Percentiles rank a stretch among this genome's conserved stretches.
phyloP scores from a whole-genome alignment of 2,888 invertebrate species.

The Baronia brevicornis region DNA sequence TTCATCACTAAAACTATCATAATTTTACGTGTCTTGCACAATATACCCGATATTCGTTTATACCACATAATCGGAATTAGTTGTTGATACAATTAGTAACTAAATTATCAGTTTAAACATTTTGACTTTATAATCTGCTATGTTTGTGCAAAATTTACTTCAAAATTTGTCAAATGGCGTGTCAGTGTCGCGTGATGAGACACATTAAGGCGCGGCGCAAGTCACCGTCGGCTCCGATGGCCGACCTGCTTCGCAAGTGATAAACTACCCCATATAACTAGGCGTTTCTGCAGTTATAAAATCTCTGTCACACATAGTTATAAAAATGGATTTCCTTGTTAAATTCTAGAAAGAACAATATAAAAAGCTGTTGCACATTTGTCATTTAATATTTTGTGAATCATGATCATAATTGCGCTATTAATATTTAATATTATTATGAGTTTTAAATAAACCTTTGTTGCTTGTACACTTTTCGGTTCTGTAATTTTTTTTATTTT shows the following conservation, averaged over 20 bases:
- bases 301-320: constrained; percentile 12
- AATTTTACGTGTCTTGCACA: no score
- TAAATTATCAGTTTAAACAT: not conserved
- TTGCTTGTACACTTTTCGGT: no score
- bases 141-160: constrained; percentile 24
- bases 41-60: no score
- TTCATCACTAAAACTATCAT: no score
- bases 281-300: constrained; percentile 14
- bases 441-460: no score
- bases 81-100: constrained; percentile 1
- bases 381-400: no score
- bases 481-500: no score
- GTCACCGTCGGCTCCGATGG: constrained; percentile 41
- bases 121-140: constrained; percentile 9
- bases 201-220: constrained; percentile 52
- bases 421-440: no score
- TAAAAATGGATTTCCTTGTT: constrained; percentile 9
- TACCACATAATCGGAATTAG: no score
- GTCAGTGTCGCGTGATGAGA: constrained; percentile 54
- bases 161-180: constrained; percentile 45
- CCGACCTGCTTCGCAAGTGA: constrained; percentile 53
- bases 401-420: no score
- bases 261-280: constrained; percentile 36
- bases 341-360: no score
- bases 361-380: no score